A percentile compares a stretch with the other conserved stretches of the same genome.
phyloP scores from a whole-genome alignment of 2,113 vertebrate genomes.

The Catagonus wagneri region DNA sequence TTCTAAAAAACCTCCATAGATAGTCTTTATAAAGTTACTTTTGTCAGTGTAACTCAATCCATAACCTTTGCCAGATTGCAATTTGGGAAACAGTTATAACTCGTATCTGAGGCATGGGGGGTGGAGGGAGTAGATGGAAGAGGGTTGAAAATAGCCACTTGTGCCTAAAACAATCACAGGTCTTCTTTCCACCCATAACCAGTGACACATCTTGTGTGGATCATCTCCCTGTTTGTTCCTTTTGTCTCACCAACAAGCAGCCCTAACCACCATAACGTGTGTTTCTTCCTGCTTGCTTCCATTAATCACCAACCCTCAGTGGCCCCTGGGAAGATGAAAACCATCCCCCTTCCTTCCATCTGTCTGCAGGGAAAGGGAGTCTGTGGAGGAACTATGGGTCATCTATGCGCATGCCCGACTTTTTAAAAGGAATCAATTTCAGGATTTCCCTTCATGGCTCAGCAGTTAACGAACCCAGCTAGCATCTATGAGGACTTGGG shows the following conservation, averaged over 20 bases:
- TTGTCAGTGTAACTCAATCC: background rate
- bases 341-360: background rate
- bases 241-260: background rate
- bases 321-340: background rate
- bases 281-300: background rate
- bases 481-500: too few species aligned
- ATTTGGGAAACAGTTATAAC: background rate
- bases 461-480: too few species aligned
- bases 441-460: background rate
- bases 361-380: background rate
- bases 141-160: background rate
- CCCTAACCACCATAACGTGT: too few species aligned
- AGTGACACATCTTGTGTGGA: background rate
- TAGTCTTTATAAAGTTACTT: background rate
- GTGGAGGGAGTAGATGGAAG: background rate
- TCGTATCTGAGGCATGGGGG: background rate
- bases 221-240: background rate
- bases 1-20: background rate
- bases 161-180: background rate
- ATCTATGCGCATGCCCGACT: background rate
- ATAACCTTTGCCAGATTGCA: background rate
- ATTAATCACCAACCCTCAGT: background rate
- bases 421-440: background rate
- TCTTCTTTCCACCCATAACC: background rate
- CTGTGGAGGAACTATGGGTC: background rate